Conservation (phyloP, 1,140 invertebrate genomes). For the Penaeus chinensis region DNA sequence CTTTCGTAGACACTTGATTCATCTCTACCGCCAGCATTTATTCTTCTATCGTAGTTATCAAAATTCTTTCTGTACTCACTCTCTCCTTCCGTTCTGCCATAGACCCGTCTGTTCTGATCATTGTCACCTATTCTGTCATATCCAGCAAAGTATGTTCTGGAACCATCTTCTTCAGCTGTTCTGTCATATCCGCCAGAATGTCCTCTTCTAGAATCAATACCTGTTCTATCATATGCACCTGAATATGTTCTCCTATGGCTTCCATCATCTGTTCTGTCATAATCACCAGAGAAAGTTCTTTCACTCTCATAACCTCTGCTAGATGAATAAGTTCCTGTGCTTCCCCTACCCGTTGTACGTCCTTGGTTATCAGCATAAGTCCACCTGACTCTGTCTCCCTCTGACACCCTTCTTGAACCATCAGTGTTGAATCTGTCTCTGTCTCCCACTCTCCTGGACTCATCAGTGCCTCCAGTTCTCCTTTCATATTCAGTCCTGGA, state of each 20-base stretch:
- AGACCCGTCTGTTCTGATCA: neutral
- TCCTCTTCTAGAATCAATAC: neutral
- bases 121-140: conserved; percentile 22
- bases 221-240: conserved; percentile 11
- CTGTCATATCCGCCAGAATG: conserved; percentile 20
- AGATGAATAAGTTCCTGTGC: no score
- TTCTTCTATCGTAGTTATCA: no score
- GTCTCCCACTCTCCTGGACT: neutral
- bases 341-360: no score
- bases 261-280: no score
- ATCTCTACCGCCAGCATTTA: no score
- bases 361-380: no score
- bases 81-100: neutral
- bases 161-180: neutral
- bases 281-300: no score
- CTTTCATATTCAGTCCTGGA: neutral
- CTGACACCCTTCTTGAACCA: neutral
- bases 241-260: neutral
- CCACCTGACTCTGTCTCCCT: no score
- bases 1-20: no score
- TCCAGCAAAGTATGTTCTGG: neutral
- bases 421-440: neutral
- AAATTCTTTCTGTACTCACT: neutral
- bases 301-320: no score
- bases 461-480: neutral